These are phyloP conservation scores for Parotocinclus haroldoi DNA, from an alignment of 2,797 vertebrate species.

Conservation along the genomic window DNA sequence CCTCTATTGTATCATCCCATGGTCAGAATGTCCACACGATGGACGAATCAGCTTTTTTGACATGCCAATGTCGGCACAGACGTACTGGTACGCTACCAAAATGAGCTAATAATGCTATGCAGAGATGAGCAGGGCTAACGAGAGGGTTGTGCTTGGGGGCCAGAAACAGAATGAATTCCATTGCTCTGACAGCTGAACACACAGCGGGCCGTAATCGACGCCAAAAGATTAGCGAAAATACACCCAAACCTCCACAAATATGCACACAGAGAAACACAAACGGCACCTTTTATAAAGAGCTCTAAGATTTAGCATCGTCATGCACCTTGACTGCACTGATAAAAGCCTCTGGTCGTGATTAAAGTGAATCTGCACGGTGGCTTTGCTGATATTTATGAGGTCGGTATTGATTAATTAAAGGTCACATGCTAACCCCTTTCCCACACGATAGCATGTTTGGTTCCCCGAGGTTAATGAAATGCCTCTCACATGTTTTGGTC, in stretches of 20 bases:
- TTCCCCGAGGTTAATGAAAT: too few species aligned
- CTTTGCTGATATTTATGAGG: too few species aligned
- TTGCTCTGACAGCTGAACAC: conserved; percentile 38
- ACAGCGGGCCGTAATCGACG: conserved; percentile 37
- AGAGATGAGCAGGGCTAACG: conserved; percentile 10
- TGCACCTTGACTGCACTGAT: conserved; percentile 28
- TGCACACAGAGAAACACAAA: conserved; percentile 10
- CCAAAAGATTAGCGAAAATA: conserved; percentile 32
- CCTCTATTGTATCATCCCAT: too few species aligned
- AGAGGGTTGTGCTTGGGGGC: conserved; percentile 24
- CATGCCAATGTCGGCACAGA: neutral
- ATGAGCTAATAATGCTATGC: conserved; percentile 18
- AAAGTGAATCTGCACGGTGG: conserved; percentile 16
- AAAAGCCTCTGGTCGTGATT: conserved; percentile 22
- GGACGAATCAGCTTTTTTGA: conserved; percentile 3
- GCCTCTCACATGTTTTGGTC: too few species aligned
- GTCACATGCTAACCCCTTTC: too few species aligned
- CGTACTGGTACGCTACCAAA: conserved; percentile 1
- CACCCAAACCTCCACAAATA: conserved; percentile 20
- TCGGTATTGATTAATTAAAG: too few species aligned
- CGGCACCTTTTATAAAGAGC: conserved; percentile 13
- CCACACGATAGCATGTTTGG: too few species aligned
- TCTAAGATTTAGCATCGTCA: conserved; percentile 28
- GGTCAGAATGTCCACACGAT: neutral
- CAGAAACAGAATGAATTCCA: conserved; percentile 33